Evolutionary conservation across 2,113 vertebrate species (phyloP).

Genomic region (Jacana jacana): DNA sequence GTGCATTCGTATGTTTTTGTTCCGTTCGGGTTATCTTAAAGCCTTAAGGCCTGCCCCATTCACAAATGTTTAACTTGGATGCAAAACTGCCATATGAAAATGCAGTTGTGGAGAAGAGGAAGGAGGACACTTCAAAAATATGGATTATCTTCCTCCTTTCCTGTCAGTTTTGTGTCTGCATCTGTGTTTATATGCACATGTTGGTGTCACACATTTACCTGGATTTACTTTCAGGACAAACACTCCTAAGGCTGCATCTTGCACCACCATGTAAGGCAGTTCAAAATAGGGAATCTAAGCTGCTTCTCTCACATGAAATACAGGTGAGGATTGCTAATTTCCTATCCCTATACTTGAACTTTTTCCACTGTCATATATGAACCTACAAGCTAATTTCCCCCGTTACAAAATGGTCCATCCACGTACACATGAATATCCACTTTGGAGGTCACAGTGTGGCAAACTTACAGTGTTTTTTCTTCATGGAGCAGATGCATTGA

Average conservation of each 20-base stretch:
- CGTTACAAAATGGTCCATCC: not conserved
- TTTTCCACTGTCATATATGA: not conserved
- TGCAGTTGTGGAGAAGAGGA: not conserved
- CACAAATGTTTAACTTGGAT: slow-evolving; percentile 48
- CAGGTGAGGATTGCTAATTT: not conserved
- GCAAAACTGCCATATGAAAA: slow-evolving; percentile 3
- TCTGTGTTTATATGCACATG: not conserved
- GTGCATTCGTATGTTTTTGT: slow-evolving; percentile 40
- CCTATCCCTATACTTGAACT: not conserved
- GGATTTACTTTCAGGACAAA: not conserved
- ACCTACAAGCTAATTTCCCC: not conserved
- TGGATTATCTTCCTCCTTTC: not conserved
- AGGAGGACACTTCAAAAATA: not conserved
- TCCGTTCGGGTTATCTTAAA: slow-evolving; percentile 35
- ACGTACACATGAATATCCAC: not conserved
- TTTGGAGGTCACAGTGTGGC: not conserved
- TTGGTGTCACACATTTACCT: not conserved
- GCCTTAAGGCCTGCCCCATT: slow-evolving; percentile 22
- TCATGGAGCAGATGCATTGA: not conserved
- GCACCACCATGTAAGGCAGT: not conserved
- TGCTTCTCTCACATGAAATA: not conserved
- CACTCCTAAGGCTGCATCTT: not conserved
- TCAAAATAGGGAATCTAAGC: not conserved
- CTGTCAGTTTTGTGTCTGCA: not conserved
- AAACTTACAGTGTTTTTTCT: not conserved